A percentile compares a stretch with the other conserved stretches of the same genome.
These are phyloP conservation scores for Aphodius sticticus DNA, from an alignment of 2,888 invertebrate species.

Conservation along the genomic window DNA sequence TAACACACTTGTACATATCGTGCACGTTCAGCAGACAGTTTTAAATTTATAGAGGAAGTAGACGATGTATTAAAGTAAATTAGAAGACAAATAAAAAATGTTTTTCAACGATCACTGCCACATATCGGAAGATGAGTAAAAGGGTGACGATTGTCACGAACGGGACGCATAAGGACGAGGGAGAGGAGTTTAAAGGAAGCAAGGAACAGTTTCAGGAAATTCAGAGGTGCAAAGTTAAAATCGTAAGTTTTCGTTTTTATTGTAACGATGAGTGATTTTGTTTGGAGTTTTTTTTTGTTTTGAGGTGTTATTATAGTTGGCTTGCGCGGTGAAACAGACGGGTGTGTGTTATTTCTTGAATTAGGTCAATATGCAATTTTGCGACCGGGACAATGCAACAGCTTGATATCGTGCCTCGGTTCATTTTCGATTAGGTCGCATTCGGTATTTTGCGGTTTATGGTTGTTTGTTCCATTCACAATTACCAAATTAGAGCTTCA, in stretches of 20 bases:
- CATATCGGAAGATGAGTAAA: conserved; percentile 23
- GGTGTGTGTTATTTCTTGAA: conserved; percentile 33
- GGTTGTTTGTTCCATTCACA: not conserved
- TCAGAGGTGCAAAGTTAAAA: conserved; percentile 48
- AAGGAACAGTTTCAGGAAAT: conserved; percentile 43
- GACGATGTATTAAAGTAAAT: not conserved
- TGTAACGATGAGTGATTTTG: conserved; percentile 4
- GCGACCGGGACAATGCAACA: conserved; percentile 22
- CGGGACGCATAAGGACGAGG: conserved; percentile 26
- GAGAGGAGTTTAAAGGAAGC: conserved; percentile 31
- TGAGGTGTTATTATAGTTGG: not conserved
- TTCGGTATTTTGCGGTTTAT: not conserved
- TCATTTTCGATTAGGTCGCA: not conserved
- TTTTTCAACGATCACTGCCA: not conserved
- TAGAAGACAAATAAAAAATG: not conserved
- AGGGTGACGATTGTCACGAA: conserved; percentile 15
- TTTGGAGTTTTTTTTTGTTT: not conserved
- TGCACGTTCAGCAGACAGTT: conserved; percentile 31
- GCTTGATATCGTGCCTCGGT: conserved; percentile 4
- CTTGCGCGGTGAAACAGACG: conserved; percentile 20
- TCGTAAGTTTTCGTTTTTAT: conserved; percentile 44
- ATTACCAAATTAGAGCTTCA: not conserved
- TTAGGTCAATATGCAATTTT: conserved; percentile 33
- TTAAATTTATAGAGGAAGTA: conserved; percentile 17
- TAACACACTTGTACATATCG: conserved; percentile 39